phyloP scores from a whole-genome alignment of 2,113 vertebrate species.

The Sinocyclocheilus maitianheensis region DNA sequence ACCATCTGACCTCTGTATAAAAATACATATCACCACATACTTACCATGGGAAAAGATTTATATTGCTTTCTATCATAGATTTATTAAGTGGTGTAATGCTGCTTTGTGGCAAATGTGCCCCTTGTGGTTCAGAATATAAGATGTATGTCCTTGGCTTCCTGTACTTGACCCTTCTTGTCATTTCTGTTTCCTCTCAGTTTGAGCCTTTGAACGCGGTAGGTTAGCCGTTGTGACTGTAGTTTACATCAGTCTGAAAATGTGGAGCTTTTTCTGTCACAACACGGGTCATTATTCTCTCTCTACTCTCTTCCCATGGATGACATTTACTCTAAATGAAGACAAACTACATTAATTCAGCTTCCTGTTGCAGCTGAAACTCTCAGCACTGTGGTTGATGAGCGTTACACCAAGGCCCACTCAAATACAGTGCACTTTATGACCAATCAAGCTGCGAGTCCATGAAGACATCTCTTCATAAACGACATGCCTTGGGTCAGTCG shows the following conservation, averaged over 20 bases:
- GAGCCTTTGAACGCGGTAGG: neutral
- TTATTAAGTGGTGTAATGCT: neutral
- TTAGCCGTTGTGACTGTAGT: neutral
- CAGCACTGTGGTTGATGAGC: neutral
- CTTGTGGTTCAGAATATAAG: neutral
- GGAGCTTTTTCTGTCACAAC: constrained; percentile 20
- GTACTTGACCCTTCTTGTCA: neutral
- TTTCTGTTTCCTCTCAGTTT: neutral
- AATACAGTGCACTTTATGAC: neutral
- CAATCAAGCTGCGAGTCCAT: neutral
- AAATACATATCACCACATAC: neutral
- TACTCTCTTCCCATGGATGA: neutral
- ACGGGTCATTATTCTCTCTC: constrained; percentile 22
- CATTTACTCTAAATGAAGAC: constrained; percentile 34
- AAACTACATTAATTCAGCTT: constrained; percentile 7
- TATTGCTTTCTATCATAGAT: neutral
- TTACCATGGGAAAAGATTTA: neutral
- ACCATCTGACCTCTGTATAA: neutral
- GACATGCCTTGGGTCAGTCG: too few relatives aligned
- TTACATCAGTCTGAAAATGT: neutral
- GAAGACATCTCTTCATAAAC: too few relatives aligned
- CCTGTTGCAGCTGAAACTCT: neutral
- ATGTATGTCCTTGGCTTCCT: constrained; percentile 2
- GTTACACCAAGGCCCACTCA: neutral
- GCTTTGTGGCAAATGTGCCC: neutral